phyloP scores from a whole-genome alignment of 2,113 vertebrate species.

The Smithornis capensis region DNA sequence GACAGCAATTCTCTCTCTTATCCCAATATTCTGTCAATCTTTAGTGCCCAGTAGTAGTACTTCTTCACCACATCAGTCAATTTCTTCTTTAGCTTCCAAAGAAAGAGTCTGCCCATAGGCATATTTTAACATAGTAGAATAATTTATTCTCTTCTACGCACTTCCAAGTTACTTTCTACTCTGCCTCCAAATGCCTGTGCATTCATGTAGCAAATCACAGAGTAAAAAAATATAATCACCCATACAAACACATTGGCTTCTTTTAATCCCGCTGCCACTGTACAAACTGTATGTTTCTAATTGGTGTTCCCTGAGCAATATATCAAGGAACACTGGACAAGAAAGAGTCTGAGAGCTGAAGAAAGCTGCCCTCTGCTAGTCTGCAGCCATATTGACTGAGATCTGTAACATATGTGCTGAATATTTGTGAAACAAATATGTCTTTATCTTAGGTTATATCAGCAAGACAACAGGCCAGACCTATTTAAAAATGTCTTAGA shows the following conservation, averaged over 20 bases:
- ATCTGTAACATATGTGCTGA: neutral
- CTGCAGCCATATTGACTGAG: neutral
- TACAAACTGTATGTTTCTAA: neutral
- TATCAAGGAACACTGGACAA: neutral
- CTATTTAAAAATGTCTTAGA: neutral
- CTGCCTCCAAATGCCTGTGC: neutral
- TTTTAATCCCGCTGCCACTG: neutral
- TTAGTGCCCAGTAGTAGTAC: neutral
- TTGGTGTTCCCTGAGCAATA: neutral
- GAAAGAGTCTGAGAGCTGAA: neutral
- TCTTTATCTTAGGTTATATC: neutral
- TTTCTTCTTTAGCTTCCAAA: constrained; percentile 9
- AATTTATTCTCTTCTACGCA: neutral
- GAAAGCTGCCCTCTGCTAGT: neutral
- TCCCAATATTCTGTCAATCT: neutral
- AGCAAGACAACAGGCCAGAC: neutral
- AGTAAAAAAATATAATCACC: neutral
- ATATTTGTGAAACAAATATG: neutral
- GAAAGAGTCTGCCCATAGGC: neutral
- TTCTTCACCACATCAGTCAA: neutral
- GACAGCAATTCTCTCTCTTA: neutral
- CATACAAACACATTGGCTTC: neutral
- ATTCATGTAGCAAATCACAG: neutral
- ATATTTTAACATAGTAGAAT: neutral
- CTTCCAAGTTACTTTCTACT: constrained; percentile 3